Evolutionary conservation across 2,888 invertebrate genomes (phyloP), one percentile per base, ranked within the genome.

Genomic region (Taenaris catops): DNA sequence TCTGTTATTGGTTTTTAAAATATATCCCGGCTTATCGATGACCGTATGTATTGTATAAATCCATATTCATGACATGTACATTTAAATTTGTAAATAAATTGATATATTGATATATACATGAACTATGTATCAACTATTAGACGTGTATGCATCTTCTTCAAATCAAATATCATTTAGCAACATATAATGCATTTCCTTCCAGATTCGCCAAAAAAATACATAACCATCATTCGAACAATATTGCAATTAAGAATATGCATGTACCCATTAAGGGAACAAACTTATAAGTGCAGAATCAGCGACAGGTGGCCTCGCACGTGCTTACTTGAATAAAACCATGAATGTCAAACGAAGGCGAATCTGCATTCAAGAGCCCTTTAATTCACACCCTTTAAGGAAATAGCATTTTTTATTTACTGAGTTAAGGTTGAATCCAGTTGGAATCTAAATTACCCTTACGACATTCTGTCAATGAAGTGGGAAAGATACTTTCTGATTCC

Each of bases 221-320:
- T 12, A 9, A 20, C n/a, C n/a, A 28, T 28, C 20, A 11, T 7
- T 20, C 19, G 8, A 11, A 34, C 26, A 39, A 36, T 28, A 29
- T 31, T 43, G 23, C 38, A 38, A 40, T 44, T 37, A 49, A 46
- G 34, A 38, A 38, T 39, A 37, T 34, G 38, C 44, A 42, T 57
- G 50, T 52, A 54, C 34, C 40, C 54, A 59, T 58, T 57, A 58
- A 54, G 55, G 49, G 48, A 48, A 52, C 51, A 49, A 36, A 51
- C 40, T 47, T 41, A 65, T 66, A 72, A 75, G 74, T 73, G 72
- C 71, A 70, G 65, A 68, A 68, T 74, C 65, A 66, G 52, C 71
- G 83, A 81, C 86, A 84, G 86, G 86, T 86, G 86, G 80, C 72
- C 60, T 29, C 64, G 75, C 84, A 83, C 86, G 86, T 84, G 84